A percentile compares a stretch with the other conserved stretches of the same genome.
phyloP scores from a whole-genome alignment of 1,140 invertebrate genomes.

The Calosoma granatense region DNA sequence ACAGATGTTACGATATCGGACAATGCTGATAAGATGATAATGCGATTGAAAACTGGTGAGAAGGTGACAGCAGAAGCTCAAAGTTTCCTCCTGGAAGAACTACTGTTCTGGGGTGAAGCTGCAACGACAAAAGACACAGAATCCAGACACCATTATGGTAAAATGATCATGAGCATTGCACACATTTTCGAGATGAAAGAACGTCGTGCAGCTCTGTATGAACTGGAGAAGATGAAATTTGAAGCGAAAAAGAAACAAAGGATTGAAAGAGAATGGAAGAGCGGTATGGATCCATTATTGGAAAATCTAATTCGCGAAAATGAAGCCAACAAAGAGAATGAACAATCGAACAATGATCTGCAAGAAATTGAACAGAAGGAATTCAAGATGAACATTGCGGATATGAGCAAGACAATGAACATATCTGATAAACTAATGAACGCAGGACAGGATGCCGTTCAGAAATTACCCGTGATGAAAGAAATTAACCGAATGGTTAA shows the following conservation, averaged over 20 bases:
- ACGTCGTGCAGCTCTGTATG: conserved; percentile 42
- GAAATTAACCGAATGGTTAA: conserved; percentile 46
- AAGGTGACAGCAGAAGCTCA: conserved; percentile 52
- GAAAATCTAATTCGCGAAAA: conserved; percentile 38
- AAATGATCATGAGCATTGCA: conserved; percentile 43
- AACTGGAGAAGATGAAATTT: conserved; percentile 16
- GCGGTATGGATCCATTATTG: conserved; percentile 40
- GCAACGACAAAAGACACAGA: conserved; percentile 29
- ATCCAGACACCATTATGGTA: conserved; percentile 31
- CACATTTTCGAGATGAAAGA: conserved; percentile 65
- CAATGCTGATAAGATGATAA: conserved; percentile 54
- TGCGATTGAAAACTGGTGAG: conserved; percentile 53
- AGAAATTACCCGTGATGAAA: conserved; percentile 43
- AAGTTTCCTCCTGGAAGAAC: conserved; percentile 44
- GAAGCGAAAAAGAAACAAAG: conserved; percentile 26
- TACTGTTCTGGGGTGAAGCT: conserved; percentile 43
- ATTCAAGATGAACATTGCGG: background rate
- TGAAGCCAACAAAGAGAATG: conserved; percentile 34
- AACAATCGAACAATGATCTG: background rate
- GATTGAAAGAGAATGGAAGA: conserved; percentile 35
- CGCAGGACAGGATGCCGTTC: conserved; percentile 34
- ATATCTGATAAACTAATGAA: conserved; percentile 39
- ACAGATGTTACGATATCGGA: conserved; percentile 59
- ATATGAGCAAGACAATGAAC: conserved; percentile 21
- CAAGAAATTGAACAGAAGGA: background rate